phyloP scores from a whole-genome alignment of 2,888 invertebrate genomes.

The Thumatha senex region DNA sequence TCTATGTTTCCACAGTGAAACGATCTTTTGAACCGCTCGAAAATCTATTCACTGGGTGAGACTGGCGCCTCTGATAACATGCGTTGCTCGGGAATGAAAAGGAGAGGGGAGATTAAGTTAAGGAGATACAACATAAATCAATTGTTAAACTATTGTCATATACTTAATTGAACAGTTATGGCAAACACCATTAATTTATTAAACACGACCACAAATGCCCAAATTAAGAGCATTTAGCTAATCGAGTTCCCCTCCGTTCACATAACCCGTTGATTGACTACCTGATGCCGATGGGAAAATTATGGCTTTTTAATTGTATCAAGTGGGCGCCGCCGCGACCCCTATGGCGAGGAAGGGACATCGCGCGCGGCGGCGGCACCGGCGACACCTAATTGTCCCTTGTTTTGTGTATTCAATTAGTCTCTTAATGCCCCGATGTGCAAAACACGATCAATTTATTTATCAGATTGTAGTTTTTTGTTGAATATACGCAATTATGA shows the following conservation, averaged over 20 bases:
- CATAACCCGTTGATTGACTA: constrained; percentile 14
- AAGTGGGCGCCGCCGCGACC: constrained; percentile 42
- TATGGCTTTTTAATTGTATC: constrained; percentile 60
- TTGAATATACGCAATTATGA: not conserved
- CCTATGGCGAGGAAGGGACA: constrained; percentile 37
- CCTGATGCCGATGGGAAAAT: constrained; percentile 28
- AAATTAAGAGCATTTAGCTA: constrained; percentile 10
- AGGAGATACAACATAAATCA: constrained; percentile 1
- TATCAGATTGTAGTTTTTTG: constrained; percentile 17
- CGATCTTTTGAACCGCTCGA: too few relatives aligned
- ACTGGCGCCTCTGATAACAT: too few relatives aligned
- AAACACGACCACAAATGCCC: constrained; percentile 2
- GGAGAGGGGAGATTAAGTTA: too few relatives aligned
- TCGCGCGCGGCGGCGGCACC: constrained; percentile 1
- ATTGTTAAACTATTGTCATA: not conserved
- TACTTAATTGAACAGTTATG: constrained; percentile 6
- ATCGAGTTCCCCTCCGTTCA: constrained; percentile 1
- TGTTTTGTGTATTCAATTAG: constrained; percentile 38
- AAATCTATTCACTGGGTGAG: too few relatives aligned
- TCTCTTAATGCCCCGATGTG: constrained; percentile 27
- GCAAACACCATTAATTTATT: not conserved
- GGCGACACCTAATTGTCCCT: constrained; percentile 25
- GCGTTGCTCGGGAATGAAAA: too few relatives aligned
- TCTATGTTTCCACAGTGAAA: too few relatives aligned
- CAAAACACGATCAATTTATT: constrained; percentile 1